phyloP scores from a whole-genome alignment of 1,140 invertebrate genomes.

The Vanessa atalanta region DNA sequence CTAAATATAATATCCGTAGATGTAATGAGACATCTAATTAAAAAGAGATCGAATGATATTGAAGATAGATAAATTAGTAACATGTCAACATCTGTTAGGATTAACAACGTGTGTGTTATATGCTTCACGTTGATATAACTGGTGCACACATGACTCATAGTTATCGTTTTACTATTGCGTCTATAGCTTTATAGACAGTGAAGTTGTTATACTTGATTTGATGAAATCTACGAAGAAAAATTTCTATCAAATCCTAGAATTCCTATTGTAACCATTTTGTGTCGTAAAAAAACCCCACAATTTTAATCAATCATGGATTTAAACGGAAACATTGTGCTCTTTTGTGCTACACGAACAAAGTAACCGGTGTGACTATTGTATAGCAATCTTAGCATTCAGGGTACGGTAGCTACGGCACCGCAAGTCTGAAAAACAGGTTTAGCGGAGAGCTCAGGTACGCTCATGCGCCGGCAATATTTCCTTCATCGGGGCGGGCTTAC shows the following conservation, averaged over 20 bases:
- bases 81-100: not conserved
- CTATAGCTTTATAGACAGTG: too few relatives aligned
- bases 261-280: not conserved
- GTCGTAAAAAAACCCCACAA: not conserved
- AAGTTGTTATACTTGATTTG: not conserved
- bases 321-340: conserved; percentile 21
- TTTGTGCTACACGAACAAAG: conserved; percentile 27
- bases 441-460: conserved; percentile 29
- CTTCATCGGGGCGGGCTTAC: conserved; percentile 68
- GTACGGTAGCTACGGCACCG: conserved; percentile 1
- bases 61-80: not conserved
- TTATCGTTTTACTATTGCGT: too few relatives aligned
- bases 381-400: conserved; percentile 21
- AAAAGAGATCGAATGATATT: too few relatives aligned
- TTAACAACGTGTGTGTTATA: not conserved
- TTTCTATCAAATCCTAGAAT: not conserved
- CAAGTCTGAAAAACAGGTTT: conserved; percentile 25
- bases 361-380: conserved; percentile 21
- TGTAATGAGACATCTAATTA: too few relatives aligned
- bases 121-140: too few relatives aligned
- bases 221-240: not conserved
- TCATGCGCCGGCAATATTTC: conserved; percentile 68
- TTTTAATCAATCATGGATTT: conserved; percentile 24
- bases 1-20: too few relatives aligned
- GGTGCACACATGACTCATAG: too few relatives aligned